Percentiles rank a stretch among this genome's conserved stretches.
Evolutionary conservation across 2,113 vertebrate species (phyloP).

Genomic region (Bucco capensis): DNA sequence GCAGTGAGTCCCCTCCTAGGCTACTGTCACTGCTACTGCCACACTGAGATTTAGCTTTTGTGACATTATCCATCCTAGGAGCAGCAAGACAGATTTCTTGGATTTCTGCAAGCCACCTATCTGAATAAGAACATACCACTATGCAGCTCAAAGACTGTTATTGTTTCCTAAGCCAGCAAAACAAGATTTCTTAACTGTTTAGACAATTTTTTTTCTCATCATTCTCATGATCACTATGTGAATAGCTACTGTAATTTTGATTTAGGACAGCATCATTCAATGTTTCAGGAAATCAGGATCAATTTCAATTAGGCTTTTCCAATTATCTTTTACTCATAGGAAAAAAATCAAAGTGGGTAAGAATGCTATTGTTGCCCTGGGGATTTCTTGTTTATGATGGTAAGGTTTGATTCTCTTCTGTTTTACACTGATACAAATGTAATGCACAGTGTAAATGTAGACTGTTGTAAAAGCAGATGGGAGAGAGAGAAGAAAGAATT

Average conservation of each 20-base stretch:
- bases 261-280: background rate
- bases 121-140: background rate
- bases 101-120: background rate
- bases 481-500: background rate
- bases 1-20: background rate
- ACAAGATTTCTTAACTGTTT: background rate
- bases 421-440: background rate
- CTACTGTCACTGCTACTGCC: background rate
- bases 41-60: background rate
- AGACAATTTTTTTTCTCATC: background rate
- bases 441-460: background rate
- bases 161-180: background rate
- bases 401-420: background rate
- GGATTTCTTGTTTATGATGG: background rate
- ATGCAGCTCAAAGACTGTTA: background rate
- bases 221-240: background rate
- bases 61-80: background rate
- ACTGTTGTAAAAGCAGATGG: background rate
- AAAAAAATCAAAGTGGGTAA: background rate
- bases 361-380: background rate
- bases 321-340: background rate
- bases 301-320: slow-evolving; percentile 4
- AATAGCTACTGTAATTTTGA: background rate
- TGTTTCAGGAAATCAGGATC: slow-evolving; percentile 19
- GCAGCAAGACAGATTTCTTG: background rate